phyloP scores from a whole-genome alignment of 1,140 invertebrate species.

The Drosophila ficusphila region DNA sequence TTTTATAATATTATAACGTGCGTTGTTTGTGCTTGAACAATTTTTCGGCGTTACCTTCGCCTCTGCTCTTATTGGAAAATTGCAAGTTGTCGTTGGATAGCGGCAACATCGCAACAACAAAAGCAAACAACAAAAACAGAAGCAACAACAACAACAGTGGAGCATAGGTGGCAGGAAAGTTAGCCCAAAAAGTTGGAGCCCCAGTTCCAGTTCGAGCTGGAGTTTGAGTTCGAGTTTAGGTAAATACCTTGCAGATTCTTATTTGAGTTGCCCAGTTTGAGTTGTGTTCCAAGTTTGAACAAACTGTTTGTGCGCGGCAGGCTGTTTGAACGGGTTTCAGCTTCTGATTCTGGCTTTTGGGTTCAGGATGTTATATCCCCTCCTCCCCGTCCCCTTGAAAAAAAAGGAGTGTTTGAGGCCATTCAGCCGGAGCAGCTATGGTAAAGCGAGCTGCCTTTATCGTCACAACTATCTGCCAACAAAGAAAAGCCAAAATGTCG shows the following conservation, averaged over 20 bases:
- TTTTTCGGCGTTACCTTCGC: conserved; percentile 78
- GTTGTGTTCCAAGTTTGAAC: conserved; percentile 50
- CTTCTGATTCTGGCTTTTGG: too few species aligned
- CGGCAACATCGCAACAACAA: conserved; percentile 13
- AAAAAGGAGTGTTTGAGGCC: conserved; percentile 33
- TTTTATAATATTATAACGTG: conserved; percentile 82
- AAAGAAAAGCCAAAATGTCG: conserved; percentile 40
- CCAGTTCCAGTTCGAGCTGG: conserved; percentile 27
- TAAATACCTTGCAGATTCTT: conserved; percentile 76
- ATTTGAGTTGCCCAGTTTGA: conserved; percentile 59
- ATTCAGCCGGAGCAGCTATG: not conserved
- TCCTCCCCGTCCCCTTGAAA: too few species aligned
- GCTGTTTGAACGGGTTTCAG: conserved; percentile 20
- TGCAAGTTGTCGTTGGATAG: conserved; percentile 65
- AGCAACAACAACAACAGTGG: conserved; percentile 51
- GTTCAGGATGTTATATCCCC: too few species aligned
- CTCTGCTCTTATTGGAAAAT: conserved; percentile 76
- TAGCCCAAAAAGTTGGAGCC: conserved; percentile 15
- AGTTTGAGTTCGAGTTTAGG: conserved; percentile 64
- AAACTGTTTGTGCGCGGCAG: conserved; percentile 28
- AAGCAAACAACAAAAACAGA: conserved; percentile 33
- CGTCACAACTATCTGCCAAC: conserved; percentile 38
- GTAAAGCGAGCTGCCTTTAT: conserved; percentile 18
- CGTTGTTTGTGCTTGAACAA: conserved; percentile 81
- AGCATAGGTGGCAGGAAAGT: conserved; percentile 59